phyloP scores from a whole-genome alignment of 2,888 invertebrate species.

The Pimpla rufipes region DNA sequence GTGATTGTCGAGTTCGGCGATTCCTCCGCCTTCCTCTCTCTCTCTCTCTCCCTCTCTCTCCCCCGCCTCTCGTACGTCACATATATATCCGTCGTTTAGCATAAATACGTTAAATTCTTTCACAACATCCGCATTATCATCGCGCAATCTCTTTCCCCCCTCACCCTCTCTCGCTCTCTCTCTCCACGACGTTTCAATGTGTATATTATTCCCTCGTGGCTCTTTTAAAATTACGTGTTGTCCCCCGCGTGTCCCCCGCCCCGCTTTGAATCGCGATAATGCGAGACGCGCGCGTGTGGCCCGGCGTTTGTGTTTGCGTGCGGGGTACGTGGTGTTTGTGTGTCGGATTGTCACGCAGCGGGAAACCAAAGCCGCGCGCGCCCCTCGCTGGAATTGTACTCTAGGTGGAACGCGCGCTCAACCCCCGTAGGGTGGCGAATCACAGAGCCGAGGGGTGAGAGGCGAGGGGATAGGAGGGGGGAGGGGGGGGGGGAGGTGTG shows the following conservation, averaged over 20 bases:
- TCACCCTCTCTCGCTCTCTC: background rate
- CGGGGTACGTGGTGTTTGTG: background rate
- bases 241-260: slow-evolving; percentile 5
- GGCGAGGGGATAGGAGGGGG: background rate
- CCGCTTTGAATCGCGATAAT: slow-evolving; percentile 42
- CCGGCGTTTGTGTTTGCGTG: background rate
- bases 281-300: background rate
- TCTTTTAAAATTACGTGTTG: slow-evolving; percentile 45
- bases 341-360: slow-evolving; percentile 59
- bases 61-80: no score
- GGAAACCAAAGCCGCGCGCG: slow-evolving; percentile 34
- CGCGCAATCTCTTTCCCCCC: slow-evolving; percentile 25
- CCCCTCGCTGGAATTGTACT: slow-evolving; percentile 14
- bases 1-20: slow-evolving; percentile 46
- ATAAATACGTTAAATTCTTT: slow-evolving; percentile 38
- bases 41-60: background rate
- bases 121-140: slow-evolving; percentile 43
- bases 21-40: background rate
- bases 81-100: slow-evolving; percentile 7
- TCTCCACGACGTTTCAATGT: slow-evolving; percentile 28
- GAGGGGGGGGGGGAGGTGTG: slow-evolving; percentile 7
- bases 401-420: slow-evolving; percentile 23
- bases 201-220: slow-evolving; percentile 28
- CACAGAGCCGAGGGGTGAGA: background rate
- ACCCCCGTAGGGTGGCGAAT: slow-evolving; percentile 24